phyloP scores from a whole-genome alignment of 1,140 invertebrate species.

The Drosophila seguyi region DNA sequence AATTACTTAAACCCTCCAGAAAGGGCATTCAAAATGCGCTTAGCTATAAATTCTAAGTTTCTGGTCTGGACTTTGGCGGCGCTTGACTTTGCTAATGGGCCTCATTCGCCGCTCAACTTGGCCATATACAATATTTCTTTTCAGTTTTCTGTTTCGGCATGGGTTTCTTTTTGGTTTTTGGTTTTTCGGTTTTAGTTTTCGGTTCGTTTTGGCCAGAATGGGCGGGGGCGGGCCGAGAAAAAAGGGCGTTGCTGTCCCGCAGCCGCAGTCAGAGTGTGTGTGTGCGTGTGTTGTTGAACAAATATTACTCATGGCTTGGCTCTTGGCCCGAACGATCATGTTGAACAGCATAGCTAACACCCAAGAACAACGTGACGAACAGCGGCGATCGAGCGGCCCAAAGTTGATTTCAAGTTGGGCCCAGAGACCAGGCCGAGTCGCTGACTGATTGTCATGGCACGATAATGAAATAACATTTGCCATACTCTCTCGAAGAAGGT shows the following conservation, averaged over 20 bases:
- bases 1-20: not conserved
- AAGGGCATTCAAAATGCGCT: not conserved
- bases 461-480: conserved; percentile 74
- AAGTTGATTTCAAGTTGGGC: conserved; percentile 46
- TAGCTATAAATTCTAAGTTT: not conserved
- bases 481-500: conserved; percentile 14
- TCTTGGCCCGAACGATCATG: conserved; percentile 63
- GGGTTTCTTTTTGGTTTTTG: conserved; percentile 18
- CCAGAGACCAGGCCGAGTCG: conserved; percentile 5
- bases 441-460: conserved; percentile 78
- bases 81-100: conserved; percentile 43
- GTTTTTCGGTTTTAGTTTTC: conserved; percentile 10
- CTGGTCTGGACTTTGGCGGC: conserved; percentile 12
- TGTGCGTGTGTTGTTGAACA: conserved; percentile 54
- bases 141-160: conserved; percentile 17
- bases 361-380: conserved; percentile 76
- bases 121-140: conserved; percentile 15
- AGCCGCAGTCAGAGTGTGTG: not conserved
- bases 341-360: conserved; percentile 80
- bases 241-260: conserved; percentile 67
- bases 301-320: conserved; percentile 77
- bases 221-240: conserved; percentile 70
- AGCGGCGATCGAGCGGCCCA: conserved; percentile 36
- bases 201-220: conserved; percentile 9
- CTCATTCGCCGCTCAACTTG: conserved; percentile 29